Percentiles rank a stretch among this genome's conserved stretches.
Conservation (phyloP, 2,888 invertebrate species). For the Pegoplata infirma region DNA sequence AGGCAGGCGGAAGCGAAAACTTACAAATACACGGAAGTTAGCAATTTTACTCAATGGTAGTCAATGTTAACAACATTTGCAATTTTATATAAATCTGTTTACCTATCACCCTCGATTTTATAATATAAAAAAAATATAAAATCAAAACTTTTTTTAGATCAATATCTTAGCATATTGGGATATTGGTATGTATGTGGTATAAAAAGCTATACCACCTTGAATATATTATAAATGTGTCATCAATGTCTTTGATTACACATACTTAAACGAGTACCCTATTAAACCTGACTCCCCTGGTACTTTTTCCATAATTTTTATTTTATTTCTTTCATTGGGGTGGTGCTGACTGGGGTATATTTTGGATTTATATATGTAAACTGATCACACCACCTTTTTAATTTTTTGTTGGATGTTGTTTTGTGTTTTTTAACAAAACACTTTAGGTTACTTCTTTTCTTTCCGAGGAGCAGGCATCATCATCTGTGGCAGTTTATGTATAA, state of each 20-base stretch:
- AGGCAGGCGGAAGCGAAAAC: conserved; percentile 69
- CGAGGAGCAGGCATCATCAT: conserved; percentile 3
- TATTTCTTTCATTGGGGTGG: no score
- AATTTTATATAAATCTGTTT: background rate
- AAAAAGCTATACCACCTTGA: background rate
- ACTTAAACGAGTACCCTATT: conserved; percentile 5
- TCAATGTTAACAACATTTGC: background rate
- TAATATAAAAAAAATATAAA: background rate
- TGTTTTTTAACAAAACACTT: conserved; percentile 58
- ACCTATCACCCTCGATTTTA: background rate
- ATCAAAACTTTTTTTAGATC: conserved; percentile 15
- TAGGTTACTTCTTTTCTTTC: conserved; percentile 19
- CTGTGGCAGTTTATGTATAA: conserved; percentile 7
- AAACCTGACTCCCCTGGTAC: background rate
- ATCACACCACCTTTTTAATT: conserved; percentile 5
- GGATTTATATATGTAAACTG: background rate
- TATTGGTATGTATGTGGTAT: no score
- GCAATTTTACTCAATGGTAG: conserved; percentile 32
- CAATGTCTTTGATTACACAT: conserved; percentile 36
- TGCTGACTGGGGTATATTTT: no score
- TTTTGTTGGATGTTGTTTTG: conserved; percentile 43
- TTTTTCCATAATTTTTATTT: background rate
- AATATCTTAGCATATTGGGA: conserved; percentile 3
- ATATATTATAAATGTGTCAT: conserved; percentile 44
- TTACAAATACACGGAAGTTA: conserved; percentile 69